Evolutionary conservation across 2,888 invertebrate species (phyloP).

Genomic region (Ophioninae sp.): DNA sequence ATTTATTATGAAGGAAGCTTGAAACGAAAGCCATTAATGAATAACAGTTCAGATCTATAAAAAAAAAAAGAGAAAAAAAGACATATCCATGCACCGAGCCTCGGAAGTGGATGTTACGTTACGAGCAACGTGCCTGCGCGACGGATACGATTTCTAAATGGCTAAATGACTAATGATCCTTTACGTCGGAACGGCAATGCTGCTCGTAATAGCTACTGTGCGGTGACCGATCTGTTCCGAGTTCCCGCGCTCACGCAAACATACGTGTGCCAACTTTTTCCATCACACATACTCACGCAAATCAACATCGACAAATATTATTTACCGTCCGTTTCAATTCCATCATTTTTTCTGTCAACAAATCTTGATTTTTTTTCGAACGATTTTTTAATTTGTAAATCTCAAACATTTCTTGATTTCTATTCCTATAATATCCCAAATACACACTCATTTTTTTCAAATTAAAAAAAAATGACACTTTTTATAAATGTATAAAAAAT

Average conservation of each 20-base stretch:
- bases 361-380: background rate
- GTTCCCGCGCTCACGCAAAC: constrained; percentile 59
- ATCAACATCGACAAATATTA: background rate
- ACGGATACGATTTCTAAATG: constrained; percentile 59
- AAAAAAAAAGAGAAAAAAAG: constrained; percentile 14
- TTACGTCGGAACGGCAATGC: constrained; percentile 27
- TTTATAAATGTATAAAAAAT: too few relatives aligned
- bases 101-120: constrained; percentile 39
- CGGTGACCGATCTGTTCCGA: constrained; percentile 47
- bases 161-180: constrained; percentile 60
- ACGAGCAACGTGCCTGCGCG: constrained; percentile 38
- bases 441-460: too few relatives aligned
- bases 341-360: too few relatives aligned
- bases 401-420: too few relatives aligned
- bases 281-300: background rate
- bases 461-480: too few relatives aligned
- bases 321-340: too few relatives aligned
- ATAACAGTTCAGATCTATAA: background rate
- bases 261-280: background rate
- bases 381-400: too few relatives aligned
- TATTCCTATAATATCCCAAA: background rate
- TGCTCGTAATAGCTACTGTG: constrained; percentile 26
- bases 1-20: background rate
- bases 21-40: constrained; percentile 4
- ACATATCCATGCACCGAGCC: constrained; percentile 7